phyloP scores from a whole-genome alignment of 2,888 invertebrate genomes.

The Trichacis sp. region DNA sequence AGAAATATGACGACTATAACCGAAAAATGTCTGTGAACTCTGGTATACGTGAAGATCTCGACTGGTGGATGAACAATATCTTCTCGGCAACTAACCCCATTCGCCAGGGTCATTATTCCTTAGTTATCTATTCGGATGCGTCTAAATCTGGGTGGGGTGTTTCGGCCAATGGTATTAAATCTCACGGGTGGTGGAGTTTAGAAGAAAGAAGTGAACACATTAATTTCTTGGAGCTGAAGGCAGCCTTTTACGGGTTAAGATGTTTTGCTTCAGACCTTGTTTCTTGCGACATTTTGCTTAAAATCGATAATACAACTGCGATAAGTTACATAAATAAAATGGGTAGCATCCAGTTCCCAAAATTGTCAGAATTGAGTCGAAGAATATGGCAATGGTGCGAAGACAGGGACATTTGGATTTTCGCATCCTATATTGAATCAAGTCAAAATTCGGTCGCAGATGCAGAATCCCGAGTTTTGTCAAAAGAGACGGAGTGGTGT shows the following conservation, averaged over 20 bases:
- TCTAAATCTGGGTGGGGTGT: slow-evolving; percentile 43
- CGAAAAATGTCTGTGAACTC: slow-evolving; percentile 17
- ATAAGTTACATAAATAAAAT: slow-evolving; percentile 23
- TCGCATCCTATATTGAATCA: slow-evolving; percentile 17
- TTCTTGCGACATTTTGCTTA: slow-evolving; percentile 18
- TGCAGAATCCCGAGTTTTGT: slow-evolving; percentile 13
- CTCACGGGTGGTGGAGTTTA: slow-evolving; percentile 21
- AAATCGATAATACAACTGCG: slow-evolving; percentile 26
- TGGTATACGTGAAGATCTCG: slow-evolving; percentile 11
- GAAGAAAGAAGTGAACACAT: slow-evolving; percentile 19
- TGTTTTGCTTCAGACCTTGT: slow-evolving; percentile 19
- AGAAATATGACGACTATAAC: slow-evolving; percentile 17
- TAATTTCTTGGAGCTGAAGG: slow-evolving; percentile 21
- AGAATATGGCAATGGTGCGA: slow-evolving; percentile 29
- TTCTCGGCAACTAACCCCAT: slow-evolving; percentile 13
- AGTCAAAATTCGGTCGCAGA: slow-evolving; percentile 20
- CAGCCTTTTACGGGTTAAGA: slow-evolving; percentile 25
- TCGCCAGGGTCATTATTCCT: slow-evolving; percentile 6
- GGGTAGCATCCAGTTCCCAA: slow-evolving; percentile 20
- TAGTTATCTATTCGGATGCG: slow-evolving; percentile 38
- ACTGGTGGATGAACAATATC: slow-evolving; percentile 33
- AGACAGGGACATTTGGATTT: slow-evolving; percentile 13
- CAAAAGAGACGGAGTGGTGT: slow-evolving; percentile 27
- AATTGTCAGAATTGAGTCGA: slow-evolving; percentile 12
- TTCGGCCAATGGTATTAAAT: not conserved